Evolutionary conservation across 2,888 invertebrate species (phyloP).

Genomic region (Pterostichus niger): DNA sequence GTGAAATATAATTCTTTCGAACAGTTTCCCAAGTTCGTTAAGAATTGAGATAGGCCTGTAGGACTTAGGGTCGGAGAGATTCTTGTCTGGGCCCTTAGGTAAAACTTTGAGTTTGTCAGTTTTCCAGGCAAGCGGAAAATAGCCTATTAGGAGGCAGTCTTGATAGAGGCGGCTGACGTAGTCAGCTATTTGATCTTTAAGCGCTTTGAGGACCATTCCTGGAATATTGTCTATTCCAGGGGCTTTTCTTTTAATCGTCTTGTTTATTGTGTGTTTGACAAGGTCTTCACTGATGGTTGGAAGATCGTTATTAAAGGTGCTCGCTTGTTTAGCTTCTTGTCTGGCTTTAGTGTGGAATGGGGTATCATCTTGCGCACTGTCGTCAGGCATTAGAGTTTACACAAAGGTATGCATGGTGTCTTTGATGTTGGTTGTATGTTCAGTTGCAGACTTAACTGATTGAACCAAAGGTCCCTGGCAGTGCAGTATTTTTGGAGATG

Average conservation of each 20-base stretch:
- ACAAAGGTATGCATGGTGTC: too few relatives aligned
- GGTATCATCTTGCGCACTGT: too few relatives aligned
- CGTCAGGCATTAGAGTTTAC: too few relatives aligned
- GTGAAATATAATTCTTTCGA: background rate
- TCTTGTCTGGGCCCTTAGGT: background rate
- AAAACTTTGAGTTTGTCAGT: background rate
- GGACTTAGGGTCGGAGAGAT: background rate
- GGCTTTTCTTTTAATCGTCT: background rate
- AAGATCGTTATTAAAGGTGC: too few relatives aligned
- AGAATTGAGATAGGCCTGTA: background rate
- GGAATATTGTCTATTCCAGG: background rate
- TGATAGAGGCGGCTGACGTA: background rate
- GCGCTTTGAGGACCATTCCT: background rate
- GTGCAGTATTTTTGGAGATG: too few relatives aligned
- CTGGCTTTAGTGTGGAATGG: too few relatives aligned
- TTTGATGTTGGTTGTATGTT: too few relatives aligned
- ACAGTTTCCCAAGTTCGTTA: background rate
- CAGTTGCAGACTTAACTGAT: too few relatives aligned
- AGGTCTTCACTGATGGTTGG: too few relatives aligned
- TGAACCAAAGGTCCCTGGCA: too few relatives aligned
- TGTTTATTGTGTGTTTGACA: too few relatives aligned
- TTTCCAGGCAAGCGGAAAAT: background rate
- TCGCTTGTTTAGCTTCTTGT: too few relatives aligned
- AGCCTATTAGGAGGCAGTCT: background rate
- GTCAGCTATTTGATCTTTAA: background rate